phyloP scores from a whole-genome alignment of 2,113 vertebrate genomes.

The Marmota flaviventris region DNA sequence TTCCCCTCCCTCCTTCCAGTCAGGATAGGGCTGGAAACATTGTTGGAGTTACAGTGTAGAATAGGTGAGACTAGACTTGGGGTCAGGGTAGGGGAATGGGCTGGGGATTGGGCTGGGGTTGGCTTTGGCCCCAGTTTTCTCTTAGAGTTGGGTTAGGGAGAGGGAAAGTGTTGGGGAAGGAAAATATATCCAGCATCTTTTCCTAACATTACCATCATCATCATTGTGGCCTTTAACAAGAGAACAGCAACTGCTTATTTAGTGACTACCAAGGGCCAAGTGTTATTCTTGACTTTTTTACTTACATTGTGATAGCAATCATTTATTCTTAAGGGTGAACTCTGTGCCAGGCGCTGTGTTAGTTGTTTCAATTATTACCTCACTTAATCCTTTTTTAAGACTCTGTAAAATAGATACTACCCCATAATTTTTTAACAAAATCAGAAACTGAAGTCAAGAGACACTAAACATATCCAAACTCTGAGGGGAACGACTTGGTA shows the following conservation, averaged over 20 bases:
- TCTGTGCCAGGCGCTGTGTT: neutral
- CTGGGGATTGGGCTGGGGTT: neutral
- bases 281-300: neutral
- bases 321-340: neutral
- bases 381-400: conserved; percentile 29
- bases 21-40: neutral
- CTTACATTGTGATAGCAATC: neutral
- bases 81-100: neutral
- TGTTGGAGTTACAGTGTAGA: neutral
- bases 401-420: neutral
- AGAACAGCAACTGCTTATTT: neutral
- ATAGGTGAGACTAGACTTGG: neutral
- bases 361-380: neutral
- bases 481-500: neutral
- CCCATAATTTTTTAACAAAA: neutral
- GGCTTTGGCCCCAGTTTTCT: neutral
- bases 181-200: neutral
- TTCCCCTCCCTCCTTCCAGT: neutral
- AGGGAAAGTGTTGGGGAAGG: neutral
- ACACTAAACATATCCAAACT: neutral
- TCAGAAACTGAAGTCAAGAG: neutral
- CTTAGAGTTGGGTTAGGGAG: neutral
- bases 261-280: neutral
- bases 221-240: neutral
- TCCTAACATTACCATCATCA: neutral